These are phyloP conservation scores for Neodiprion virginianus DNA, from an alignment of 1,140 invertebrate genomes.

Conservation along the genomic window DNA sequence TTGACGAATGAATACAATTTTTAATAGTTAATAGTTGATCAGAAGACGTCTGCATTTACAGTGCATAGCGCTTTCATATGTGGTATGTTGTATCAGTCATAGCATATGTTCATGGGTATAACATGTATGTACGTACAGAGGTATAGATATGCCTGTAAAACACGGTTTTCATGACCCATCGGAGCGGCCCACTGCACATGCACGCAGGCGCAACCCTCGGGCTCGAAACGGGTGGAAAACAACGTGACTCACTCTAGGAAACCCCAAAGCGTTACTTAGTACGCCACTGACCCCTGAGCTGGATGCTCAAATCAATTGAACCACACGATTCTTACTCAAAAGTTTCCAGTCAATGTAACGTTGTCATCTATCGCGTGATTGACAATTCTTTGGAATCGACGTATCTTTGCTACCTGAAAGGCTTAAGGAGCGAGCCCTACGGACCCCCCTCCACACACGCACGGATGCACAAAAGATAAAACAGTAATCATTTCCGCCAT, in stretches of 20 bases:
- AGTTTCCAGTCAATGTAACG: too few species aligned
- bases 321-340: neutral
- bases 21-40: too few species aligned
- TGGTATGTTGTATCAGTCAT: constrained; percentile 5
- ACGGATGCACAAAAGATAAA: neutral
- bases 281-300: neutral
- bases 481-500: neutral
- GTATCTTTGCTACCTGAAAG: too few species aligned
- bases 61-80: neutral
- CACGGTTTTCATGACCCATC: too few species aligned
- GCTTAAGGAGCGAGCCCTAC: neutral
- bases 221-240: constrained; percentile 46
- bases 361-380: too few species aligned
- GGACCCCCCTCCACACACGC: neutral
- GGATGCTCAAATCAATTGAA: neutral
- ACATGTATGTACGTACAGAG: neutral
- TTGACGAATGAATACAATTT: too few species aligned
- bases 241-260: constrained; percentile 59
- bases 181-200: constrained; percentile 14
- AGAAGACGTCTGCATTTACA: too few species aligned
- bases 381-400: too few species aligned
- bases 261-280: constrained; percentile 30
- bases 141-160: too few species aligned
- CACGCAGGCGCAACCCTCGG: constrained; percentile 23
- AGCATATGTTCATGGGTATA: neutral